Percentiles rank a stretch among this genome's conserved stretches.
phyloP scores from a whole-genome alignment of 2,888 invertebrate genomes.

The Ptychoptera contaminata region DNA sequence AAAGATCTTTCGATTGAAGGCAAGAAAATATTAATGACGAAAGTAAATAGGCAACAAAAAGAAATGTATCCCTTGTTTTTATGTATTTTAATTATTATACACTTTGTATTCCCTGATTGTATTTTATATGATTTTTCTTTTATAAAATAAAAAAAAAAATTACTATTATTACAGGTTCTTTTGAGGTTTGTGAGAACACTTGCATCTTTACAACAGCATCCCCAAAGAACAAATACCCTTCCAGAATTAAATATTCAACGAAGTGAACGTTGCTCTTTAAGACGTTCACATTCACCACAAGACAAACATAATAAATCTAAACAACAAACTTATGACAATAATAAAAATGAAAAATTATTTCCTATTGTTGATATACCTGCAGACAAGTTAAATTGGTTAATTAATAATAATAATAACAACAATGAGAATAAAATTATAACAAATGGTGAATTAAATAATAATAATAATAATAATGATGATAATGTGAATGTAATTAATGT shows the following conservation, averaged over 20 bases:
- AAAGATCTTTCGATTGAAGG: too few relatives aligned
- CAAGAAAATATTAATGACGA: too few relatives aligned
- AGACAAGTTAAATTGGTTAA: too few relatives aligned
- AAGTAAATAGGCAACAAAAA: too few relatives aligned
- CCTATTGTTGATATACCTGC: too few relatives aligned
- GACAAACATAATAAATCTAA: not conserved
- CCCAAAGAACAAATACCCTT: not conserved
- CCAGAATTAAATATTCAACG: too few relatives aligned
- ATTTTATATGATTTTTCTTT: too few relatives aligned
- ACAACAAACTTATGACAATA: not conserved
- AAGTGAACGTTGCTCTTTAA: too few relatives aligned
- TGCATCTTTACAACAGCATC: conserved; percentile 10
- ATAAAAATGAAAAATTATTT: not conserved
- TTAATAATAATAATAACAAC: not conserved
- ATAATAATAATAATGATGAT: not conserved
- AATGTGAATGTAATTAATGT: too few relatives aligned
- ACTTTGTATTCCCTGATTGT: too few relatives aligned
- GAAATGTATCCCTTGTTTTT: too few relatives aligned
- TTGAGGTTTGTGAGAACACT: conserved; percentile 11
- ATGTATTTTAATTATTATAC: too few relatives aligned
- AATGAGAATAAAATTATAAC: conserved; percentile 1
- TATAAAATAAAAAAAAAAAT: not conserved
- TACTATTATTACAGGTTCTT: conserved; percentile 8
- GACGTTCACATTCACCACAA: not conserved
- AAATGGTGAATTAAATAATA: conserved; percentile 2